These are phyloP conservation scores for Chloebia gouldiae DNA, from an alignment of 2,113 vertebrate species.

Conservation along the genomic window DNA sequence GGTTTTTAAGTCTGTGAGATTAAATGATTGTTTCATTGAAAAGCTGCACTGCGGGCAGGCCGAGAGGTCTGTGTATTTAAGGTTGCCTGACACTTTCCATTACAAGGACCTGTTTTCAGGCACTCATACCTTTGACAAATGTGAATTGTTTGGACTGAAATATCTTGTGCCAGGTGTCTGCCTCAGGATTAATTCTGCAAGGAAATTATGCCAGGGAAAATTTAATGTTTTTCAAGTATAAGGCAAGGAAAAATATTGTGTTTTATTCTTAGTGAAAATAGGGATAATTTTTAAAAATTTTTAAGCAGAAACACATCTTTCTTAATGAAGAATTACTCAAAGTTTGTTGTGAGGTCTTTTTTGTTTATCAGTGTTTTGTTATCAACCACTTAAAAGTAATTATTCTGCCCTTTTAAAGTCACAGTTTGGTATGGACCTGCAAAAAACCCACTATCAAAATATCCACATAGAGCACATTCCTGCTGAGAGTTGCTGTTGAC, in stretches of 20 bases:
- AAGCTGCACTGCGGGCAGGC: not conserved
- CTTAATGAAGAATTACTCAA: not conserved
- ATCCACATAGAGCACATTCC: fast-evolving
- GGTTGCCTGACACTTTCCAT: constrained; percentile 20
- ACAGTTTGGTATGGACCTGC: not conserved
- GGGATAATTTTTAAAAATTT: not conserved
- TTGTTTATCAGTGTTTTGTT: not conserved
- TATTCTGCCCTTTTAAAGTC: not conserved
- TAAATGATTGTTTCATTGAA: not conserved
- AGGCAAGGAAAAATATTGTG: not conserved
- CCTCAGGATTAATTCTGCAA: not conserved
- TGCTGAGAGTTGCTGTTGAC: not conserved
- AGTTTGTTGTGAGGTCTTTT: not conserved
- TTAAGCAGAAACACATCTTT: not conserved
- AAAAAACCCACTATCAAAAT: not conserved
- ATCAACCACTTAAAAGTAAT: not conserved
- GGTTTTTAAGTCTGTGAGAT: not conserved
- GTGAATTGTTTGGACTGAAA: not conserved
- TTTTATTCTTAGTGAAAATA: not conserved
- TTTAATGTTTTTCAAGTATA: not conserved
- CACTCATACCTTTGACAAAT: not conserved
- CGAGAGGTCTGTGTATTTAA: not conserved
- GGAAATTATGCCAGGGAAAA: not conserved
- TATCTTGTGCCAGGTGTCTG: not conserved
- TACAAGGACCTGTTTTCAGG: not conserved